phyloP scores from a whole-genome alignment of 2,797 vertebrate genomes.

The Labroides dimidiatus region DNA sequence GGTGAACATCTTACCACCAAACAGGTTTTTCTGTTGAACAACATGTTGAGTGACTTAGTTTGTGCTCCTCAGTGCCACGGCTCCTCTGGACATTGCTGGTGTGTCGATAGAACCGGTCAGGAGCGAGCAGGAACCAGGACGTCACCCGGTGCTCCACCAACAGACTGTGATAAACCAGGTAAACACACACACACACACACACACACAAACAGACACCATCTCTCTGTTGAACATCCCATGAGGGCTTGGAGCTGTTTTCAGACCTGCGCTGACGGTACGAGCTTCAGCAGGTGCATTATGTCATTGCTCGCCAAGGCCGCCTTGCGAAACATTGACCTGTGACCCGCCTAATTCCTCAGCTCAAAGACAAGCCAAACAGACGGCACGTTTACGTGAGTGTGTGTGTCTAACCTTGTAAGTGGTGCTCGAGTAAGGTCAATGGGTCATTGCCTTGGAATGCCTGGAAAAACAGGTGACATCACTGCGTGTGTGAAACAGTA shows the following conservation, averaged over 20 bases:
- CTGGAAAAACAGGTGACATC: constrained; percentile 52
- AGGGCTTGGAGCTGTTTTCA: background rate
- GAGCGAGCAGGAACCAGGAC: constrained; percentile 83
- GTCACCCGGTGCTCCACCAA: constrained; percentile 63
- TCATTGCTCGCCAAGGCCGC: constrained; percentile 37
- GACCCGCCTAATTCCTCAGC: constrained; percentile 47
- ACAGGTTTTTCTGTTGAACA: no score
- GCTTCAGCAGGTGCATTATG: constrained; percentile 41
- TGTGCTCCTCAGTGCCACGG: constrained; percentile 82
- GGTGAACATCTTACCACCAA: constrained; percentile 18
- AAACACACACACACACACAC: constrained; percentile 11
- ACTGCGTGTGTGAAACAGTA: constrained; percentile 9
- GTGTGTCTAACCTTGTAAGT: constrained; percentile 60
- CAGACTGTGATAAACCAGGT: constrained; percentile 83
- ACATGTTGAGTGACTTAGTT: background rate
- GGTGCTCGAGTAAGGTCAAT: constrained; percentile 40
- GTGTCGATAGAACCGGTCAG: constrained; percentile 82
- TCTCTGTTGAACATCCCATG: background rate
- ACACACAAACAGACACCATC: background rate
- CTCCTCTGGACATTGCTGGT: constrained; percentile 89
- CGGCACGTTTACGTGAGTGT: constrained; percentile 41
- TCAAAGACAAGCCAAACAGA: constrained; percentile 54
- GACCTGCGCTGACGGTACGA: background rate
- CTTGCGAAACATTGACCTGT: constrained; percentile 43
- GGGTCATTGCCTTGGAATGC: constrained; percentile 51